These are phyloP conservation scores for Potamarius usumacintae DNA, from an alignment of 2,113 vertebrate species.

Conservation along the genomic window DNA sequence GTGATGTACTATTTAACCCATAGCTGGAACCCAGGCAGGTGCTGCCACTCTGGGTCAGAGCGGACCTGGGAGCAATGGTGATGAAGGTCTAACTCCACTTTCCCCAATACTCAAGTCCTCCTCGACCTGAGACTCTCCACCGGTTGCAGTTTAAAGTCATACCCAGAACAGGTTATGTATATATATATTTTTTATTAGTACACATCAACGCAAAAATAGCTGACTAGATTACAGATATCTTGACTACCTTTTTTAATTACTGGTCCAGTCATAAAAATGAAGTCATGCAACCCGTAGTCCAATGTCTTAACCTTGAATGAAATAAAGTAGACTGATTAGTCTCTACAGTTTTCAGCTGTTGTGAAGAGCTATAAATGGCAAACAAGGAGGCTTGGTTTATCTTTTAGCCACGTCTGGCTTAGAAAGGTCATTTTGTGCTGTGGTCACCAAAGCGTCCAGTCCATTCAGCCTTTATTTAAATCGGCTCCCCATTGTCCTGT, in stretches of 20 bases:
- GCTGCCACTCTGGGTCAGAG: too few species aligned
- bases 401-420: neutral
- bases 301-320: neutral
- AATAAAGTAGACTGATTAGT: neutral
- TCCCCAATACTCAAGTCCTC: too few species aligned
- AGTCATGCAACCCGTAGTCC: neutral
- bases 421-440: slow-evolving; percentile 11
- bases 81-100: too few species aligned
- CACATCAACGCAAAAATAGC: too few species aligned
- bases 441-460: neutral
- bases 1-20: too few species aligned
- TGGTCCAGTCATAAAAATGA: neutral
- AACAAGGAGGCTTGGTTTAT: neutral
- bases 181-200: too few species aligned
- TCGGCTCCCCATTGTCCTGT: slow-evolving; percentile 18
- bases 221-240: neutral
- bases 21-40: too few species aligned
- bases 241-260: neutral
- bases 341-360: neutral
- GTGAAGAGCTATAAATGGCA: neutral
- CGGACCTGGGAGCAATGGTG: too few species aligned
- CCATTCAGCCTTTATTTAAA: slow-evolving; percentile 7
- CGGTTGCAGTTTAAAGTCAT: too few species aligned
- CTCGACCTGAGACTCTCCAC: too few species aligned
- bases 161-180: too few species aligned